A percentile compares a stretch with the other conserved stretches of the same genome.
phyloP scores from a whole-genome alignment of 2,797 vertebrate species.

The Toxotes lorentzi region DNA sequence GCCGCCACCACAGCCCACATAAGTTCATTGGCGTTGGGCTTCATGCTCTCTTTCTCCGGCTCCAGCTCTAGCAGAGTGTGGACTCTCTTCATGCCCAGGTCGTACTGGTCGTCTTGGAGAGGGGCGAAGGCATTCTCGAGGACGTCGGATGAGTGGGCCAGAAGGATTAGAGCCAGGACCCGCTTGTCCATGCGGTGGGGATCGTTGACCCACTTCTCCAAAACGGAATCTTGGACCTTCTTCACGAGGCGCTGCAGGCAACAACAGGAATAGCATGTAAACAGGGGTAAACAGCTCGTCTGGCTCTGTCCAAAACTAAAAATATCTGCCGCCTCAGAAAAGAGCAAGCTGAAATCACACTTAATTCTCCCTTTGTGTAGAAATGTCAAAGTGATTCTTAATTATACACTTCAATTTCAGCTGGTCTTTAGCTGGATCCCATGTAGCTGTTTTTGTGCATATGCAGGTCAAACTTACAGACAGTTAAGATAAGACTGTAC shows the following conservation, averaged over 20 bases:
- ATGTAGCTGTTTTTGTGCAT: not conserved
- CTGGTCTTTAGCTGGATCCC: not conserved
- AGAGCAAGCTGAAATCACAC: not conserved
- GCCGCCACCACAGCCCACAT: conserved; percentile 97
- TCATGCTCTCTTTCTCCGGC: conserved; percentile 93
- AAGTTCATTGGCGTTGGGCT: conserved; percentile 93
- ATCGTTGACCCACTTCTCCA: conserved; percentile 98
- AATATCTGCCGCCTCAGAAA: not conserved
- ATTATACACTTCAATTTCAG: not conserved
- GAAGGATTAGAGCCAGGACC: conserved; percentile 92
- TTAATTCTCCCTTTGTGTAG: too few species aligned
- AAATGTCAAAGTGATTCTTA: too few species aligned
- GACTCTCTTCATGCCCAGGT: conserved; percentile 96
- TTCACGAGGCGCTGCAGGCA: conserved; percentile 91
- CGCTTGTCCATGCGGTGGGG: conserved; percentile 98
- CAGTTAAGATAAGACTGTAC: not conserved
- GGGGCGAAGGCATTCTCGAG: conserved; percentile 99
- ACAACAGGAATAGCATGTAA: not conserved
- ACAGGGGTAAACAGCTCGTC: not conserved
- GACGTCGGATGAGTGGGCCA: conserved; percentile 96
- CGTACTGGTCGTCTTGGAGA: conserved; percentile 96
- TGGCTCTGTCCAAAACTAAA: not conserved
- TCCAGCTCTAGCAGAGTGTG: conserved; percentile 95
- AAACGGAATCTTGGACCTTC: conserved; percentile 95
- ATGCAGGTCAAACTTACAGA: not conserved